Percentiles rank a stretch among this genome's conserved stretches.
Evolutionary conservation across 2,888 invertebrate genomes (phyloP).

Genomic region (Hesperia comma): DNA sequence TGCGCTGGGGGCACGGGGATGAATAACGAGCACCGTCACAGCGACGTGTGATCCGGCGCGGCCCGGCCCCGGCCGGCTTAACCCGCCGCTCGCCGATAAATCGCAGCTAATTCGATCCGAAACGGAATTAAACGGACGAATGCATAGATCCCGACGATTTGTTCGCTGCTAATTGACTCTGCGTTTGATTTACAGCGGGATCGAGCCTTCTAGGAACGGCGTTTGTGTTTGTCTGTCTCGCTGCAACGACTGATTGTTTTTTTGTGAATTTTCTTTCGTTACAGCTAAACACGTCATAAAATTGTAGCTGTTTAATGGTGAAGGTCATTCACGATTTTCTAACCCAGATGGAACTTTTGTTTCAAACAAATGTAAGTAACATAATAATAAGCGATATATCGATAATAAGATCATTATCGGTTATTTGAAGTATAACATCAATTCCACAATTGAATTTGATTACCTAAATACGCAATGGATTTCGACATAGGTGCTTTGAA

Average conservation of each 20-base stretch:
- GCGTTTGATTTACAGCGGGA: conserved; percentile 59
- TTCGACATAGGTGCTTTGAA: conserved; percentile 2
- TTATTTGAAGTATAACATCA: too few species aligned
- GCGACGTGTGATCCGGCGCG: conserved; percentile 71
- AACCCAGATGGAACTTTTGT: too few species aligned
- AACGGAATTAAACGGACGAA: conserved; percentile 82
- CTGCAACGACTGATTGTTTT: neutral
- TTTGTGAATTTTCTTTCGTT: too few species aligned
- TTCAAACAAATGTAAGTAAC: too few species aligned
- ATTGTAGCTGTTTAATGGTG: too few species aligned
- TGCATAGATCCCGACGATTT: conserved; percentile 81
- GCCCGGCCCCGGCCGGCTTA: conserved; percentile 64
- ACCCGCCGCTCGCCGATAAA: conserved; percentile 78
- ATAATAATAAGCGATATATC: too few species aligned
- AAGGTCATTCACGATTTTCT: too few species aligned
- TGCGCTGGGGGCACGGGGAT: conserved; percentile 68
- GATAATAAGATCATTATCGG: too few species aligned
- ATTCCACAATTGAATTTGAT: neutral
- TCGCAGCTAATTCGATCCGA: conserved; percentile 81
- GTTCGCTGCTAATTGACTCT: conserved; percentile 73
- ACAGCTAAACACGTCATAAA: too few species aligned
- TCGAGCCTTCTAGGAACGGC: conserved; percentile 38
- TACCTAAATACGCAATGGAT: conserved; percentile 3
- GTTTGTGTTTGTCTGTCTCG: conserved; percentile 28
- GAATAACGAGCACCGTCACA: conserved; percentile 81